Evolutionary conservation across 1,140 invertebrate species (phyloP), one percentile per base, ranked within the genome.

Genomic region (Sarcophaga bullata): DNA sequence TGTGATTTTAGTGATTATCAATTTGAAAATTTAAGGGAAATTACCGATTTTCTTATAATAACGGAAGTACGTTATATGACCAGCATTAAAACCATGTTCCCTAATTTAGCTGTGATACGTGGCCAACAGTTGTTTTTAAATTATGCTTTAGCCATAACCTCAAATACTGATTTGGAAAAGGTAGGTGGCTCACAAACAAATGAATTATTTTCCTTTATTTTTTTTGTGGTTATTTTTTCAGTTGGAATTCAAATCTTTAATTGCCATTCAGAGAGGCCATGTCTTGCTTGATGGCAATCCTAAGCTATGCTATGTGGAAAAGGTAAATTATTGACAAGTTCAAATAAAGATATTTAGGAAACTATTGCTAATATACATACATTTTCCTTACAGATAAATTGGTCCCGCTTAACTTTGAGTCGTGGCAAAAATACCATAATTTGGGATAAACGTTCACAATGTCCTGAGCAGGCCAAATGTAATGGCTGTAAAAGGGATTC

Each of bases 21-120:
- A 15, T 84, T 82, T 52, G 52, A 81, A 11, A 48, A 73, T 58
- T 19, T 84, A 19, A 86, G 84, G 62, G 92, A 97, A 91, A 92
- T 95, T 81, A 93, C 93, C 49, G 94, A 93, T 80, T 93, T 92
- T 86, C 88, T 94, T 50, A 86, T 92, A 84, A 91, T 94, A 73
- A 92, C 91, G 75, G 93, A 96, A 85, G 94, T 96, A 17, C 93
- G 93, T 84, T 95, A 95, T 62, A 90, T 99, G n/a, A 92, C 91
- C 54, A 95, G 94, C 80, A 91, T 99, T 15, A 92, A 93, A 8
- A 91, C 94, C 82, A 91, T 99, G 73, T 99, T 99, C 90, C 98
- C 98, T 4, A 98, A 99, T 91, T 92, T 99, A 84, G 91, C 95
- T 17, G 95, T 99, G 50, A 99, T 99, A 84, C 93, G 97, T 73